Base-by-base conservation (phyloP, 2,888 invertebrate genomes). In the Lydus trimaculatus region DNA sequence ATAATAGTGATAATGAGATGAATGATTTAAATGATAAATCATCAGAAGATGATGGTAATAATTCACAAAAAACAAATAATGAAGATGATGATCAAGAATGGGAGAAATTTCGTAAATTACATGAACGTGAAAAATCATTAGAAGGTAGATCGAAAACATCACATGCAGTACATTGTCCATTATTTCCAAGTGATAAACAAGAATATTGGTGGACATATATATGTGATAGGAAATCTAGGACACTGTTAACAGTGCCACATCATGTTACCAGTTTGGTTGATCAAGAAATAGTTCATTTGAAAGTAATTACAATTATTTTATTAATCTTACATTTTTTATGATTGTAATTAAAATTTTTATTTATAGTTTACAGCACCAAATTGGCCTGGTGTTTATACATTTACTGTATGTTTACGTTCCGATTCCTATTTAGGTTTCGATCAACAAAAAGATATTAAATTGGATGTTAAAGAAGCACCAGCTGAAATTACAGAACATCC, bases 151-250 rank as follows among this genome's bases (percentile, higher is more conserved):
- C 96, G 60, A 96, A 97, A 86, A 89, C 93, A 77, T 98, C 98
- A 15, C 98, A 98, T 84, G 89, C 93, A n/a, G 99, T 99, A 31
- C 99, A 99, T 85, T 95, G 97, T 86, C 99, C 99, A 0, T 92
- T 92, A 84, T 99, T 94, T 85, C 97, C 99, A 5, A 93, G 93
- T 86, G 94, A 94, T 75, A 97, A 99, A 84, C 98, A 98, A 84
- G 99, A 99, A 86, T 98, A 94, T 87, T 99, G 99, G 99, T 99
- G 99, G 98, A 93, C 98, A 74, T 99, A 99, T 85, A 94, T 99
- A 78, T 95, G 95, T 86, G 99, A 99, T 87, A 91, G 96, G 79
- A 98, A 97, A 86, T 94, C 94, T 75, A 93, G 92, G 83, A 93
- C 94, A 72, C 87, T 99, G 78, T 90, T 98, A 75, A 96, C 98